phyloP scores from a whole-genome alignment of 1,140 invertebrate species.

The Ceratitis capitata region DNA sequence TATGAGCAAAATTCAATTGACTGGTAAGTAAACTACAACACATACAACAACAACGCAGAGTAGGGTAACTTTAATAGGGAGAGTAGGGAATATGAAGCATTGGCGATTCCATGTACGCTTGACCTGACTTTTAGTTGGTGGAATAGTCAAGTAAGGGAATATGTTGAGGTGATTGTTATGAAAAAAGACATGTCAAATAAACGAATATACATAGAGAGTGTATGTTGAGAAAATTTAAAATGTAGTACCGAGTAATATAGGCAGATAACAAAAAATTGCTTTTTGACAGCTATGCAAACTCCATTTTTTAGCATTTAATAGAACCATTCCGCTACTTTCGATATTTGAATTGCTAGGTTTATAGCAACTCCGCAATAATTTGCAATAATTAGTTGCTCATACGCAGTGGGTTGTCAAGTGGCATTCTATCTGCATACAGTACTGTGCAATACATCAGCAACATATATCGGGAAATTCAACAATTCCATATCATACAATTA shows the following conservation, averaged over 20 bases:
- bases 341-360: too few species aligned
- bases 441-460: too few species aligned
- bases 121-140: background rate
- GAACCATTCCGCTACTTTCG: too few species aligned
- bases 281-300: background rate
- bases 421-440: background rate
- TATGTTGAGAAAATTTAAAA: too few species aligned
- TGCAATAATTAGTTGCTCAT: background rate
- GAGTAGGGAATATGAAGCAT: background rate
- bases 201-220: background rate
- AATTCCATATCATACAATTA: too few species aligned
- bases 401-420: too few species aligned
- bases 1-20: slow-evolving; percentile 76
- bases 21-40: slow-evolving; percentile 67
- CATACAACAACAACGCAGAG: background rate
- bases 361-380: too few species aligned
- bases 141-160: background rate
- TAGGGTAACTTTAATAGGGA: too few species aligned
- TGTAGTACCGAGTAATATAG: too few species aligned
- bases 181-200: background rate
- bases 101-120: background rate
- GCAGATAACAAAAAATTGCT: background rate
- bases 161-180: background rate
- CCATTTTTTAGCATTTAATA: too few species aligned
- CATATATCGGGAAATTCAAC: too few species aligned